Percentiles rank a stretch among this genome's conserved stretches.
Conservation (phyloP, 2,888 invertebrate genomes). For the Himalopsyche kuldschensis region DNA sequence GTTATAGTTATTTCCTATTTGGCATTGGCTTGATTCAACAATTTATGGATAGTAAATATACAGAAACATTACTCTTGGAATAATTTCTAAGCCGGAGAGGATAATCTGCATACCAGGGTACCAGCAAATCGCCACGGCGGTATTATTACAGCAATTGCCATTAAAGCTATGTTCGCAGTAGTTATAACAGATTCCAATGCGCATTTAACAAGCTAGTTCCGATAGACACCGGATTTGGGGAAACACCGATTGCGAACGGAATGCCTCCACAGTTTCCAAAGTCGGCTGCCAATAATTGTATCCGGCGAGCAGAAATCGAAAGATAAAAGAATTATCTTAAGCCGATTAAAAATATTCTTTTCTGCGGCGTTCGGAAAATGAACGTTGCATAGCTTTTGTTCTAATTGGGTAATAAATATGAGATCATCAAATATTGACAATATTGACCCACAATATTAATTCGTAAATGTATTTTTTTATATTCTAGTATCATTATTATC, state of each 20-base stretch:
- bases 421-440: neutral
- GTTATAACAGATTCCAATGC: constrained; percentile 6
- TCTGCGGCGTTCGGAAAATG: neutral
- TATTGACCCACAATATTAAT: neutral
- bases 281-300: neutral
- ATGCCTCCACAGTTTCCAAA: neutral
- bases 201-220: constrained; percentile 2
- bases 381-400: neutral
- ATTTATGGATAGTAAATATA: neutral
- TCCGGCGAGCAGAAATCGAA: neutral
- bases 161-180: neutral
- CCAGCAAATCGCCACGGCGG: neutral
- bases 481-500: neutral
- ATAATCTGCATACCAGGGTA: neutral
- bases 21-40: neutral
- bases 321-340: neutral
- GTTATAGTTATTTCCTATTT: neutral
- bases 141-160: neutral
- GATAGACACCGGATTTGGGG: neutral
- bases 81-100: neutral
- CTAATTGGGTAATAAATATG: neutral
- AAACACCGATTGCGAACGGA: neutral
- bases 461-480: neutral
- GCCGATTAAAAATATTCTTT: neutral
- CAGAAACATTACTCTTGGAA: neutral